Percentiles rank a stretch among this genome's conserved stretches.
phyloP scores from a whole-genome alignment of 35 echinoderm and acorn worm genomes.

The Patiria miniata region DNA sequence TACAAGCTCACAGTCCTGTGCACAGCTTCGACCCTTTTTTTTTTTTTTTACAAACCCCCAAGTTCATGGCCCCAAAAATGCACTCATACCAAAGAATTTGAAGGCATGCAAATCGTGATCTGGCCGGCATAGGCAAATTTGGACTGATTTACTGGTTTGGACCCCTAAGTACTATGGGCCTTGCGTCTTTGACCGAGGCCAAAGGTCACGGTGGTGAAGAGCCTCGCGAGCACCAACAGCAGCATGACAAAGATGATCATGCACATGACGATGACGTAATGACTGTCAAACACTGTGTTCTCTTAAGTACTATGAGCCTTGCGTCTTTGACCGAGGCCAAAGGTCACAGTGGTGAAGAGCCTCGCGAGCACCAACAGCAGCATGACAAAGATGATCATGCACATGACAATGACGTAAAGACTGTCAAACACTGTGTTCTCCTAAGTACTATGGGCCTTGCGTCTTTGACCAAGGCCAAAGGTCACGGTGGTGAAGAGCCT shows the following conservation, averaged over 20 bases:
- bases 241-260: constrained; percentile 90
- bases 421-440: constrained; percentile 12
- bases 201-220: constrained; percentile 65
- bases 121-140: too few species aligned
- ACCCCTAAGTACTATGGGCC: constrained; percentile 29
- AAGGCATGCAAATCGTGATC: too few species aligned
- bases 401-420: constrained; percentile 98
- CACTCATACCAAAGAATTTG: too few species aligned
- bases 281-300: constrained; percentile 35
- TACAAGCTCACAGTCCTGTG: too few species aligned
- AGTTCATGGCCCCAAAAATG: too few species aligned
- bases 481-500: constrained; percentile 69
- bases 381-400: constrained; percentile 87
- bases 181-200: not conserved
- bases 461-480: not conserved
- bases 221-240: constrained; percentile 75
- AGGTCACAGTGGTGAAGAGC: constrained; percentile 64
- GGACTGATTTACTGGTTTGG: too few species aligned
- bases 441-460: constrained; percentile 41
- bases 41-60: too few species aligned
- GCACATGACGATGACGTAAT: constrained; percentile 98
- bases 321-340: not conserved
- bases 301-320: constrained; percentile 42
- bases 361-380: constrained; percentile 80
- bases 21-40: too few species aligned